Evolutionary conservation across 2,888 invertebrate species (phyloP), one percentile per base, ranked within the genome.

Genomic region (Napeogenes inachia): DNA sequence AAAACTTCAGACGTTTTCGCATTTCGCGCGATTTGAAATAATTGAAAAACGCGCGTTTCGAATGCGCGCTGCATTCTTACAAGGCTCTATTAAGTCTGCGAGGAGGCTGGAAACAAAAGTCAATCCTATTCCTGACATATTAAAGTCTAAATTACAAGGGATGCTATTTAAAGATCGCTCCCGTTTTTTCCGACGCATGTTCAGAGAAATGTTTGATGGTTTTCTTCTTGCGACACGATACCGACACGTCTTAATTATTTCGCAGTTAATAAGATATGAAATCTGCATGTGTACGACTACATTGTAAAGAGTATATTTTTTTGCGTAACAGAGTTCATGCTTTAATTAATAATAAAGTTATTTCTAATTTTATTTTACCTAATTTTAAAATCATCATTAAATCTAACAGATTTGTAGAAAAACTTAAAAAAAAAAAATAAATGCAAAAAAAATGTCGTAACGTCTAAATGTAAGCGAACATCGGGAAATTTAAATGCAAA

Each of bases 31-130:
- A 79, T 79, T 79, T 78, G 77, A 76, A 77, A 80, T 82, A 79
- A 79, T 79, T 79, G 75, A 82, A 83, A 83, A 83, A 79, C 72
- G 73, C 72, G 73, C 75, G 77, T 79, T 78, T 79, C 76, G 70
- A 76, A 77, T 80, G 78, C 72, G 76, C 74, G 69, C 70, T 70
- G 77, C 76, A 82, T 84, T 83, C 81, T 73, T 79, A 76, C 79
- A 76, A 76, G 78, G 70, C 75, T 82, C 78, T 83, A 80, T 82
- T 83, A 81, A 80, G 75, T 75, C 69, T 65, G 59, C 60, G 56
- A 13, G 4, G 35, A 38, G 13, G 8, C 13, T 33, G 33, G 53
- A 32, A n/a, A n/a, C 57, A 13, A 71, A 66, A 69, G 54, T 64
- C 33, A 47, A 63, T 68, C 62, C 58, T 71, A 70, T 63, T 2